Base-by-base conservation (phyloP, 2,888 invertebrate species). In the Augiades crinisus region DNA sequence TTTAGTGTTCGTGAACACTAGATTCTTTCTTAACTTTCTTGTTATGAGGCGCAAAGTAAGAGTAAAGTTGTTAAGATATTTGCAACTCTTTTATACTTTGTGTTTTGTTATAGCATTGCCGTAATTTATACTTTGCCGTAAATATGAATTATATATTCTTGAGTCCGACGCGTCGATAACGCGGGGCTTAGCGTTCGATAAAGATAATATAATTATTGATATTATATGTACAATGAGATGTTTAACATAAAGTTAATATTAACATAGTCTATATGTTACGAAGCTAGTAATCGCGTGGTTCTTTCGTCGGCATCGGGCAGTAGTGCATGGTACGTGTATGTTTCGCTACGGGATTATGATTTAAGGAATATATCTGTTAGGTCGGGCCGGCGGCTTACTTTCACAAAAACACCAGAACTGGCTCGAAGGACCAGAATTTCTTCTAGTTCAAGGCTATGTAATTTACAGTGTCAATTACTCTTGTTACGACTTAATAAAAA, bases 231-330 rank as follows among this genome's bases (percentile, higher is more conserved):
- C 73, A 69, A 65, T 64, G 68, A 72, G 64, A 68, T 61, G 60
- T 72, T 70, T 67, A 66, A 74, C 67, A 65, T 75, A 62, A 68
- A 64, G 55, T 67, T 67, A 66, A 72, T 73, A 68, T 75, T 71
- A 70, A 64, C 67, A 72, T 79, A 75, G 72, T 68, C 59, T 70
- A 73, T 68, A 66, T 65, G 67, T 75, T 70, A 65, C 65, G 74
- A 74, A 73, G 74, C 72, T 74, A 73, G 77, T 57, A 67, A 65
- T 70, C 65, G 80, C 72, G 75, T 71, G 79, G 70, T 63, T 54
- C 54, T 61, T 66, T 64, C 62, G 74, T 70, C 67, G 73, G 76
- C 73, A 64, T 65, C 68, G 68, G 72, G 68, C 66, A 67, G 68
- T 64, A 64, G 68, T 60, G 64, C 61, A 63, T 56, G 64, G 56